A percentile compares a stretch with the other conserved stretches of the same genome.
Conservation (phyloP, 2,888 invertebrate genomes). For the Pseudoips prasinana region DNA sequence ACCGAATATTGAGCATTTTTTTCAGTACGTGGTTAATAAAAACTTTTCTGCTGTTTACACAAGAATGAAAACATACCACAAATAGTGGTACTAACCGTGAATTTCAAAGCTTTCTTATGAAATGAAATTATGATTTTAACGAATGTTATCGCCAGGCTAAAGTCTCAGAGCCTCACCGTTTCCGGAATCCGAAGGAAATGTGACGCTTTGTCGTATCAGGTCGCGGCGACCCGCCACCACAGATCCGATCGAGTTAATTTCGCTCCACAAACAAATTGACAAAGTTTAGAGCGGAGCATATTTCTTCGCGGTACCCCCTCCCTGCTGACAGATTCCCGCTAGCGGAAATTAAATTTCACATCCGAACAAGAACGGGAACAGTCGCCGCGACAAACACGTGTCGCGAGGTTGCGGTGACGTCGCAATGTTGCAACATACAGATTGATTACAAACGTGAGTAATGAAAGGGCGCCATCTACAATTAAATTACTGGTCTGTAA, state of each 20-base stretch:
- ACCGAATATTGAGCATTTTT: too few relatives aligned
- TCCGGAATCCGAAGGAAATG: slow-evolving; percentile 47
- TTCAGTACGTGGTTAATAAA: too few relatives aligned
- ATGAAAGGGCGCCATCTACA: too few relatives aligned
- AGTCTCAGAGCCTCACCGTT: too few relatives aligned
- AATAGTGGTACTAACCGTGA: too few relatives aligned
- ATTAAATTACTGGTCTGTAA: too few relatives aligned
- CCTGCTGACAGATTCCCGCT: slow-evolving; percentile 72
- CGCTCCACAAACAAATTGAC: slow-evolving; percentile 82
- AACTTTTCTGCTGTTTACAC: too few relatives aligned
- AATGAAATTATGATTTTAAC: too few relatives aligned
- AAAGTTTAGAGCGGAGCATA: slow-evolving; percentile 81
- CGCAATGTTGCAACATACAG: slow-evolving; percentile 37
- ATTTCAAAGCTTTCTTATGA: too few relatives aligned
- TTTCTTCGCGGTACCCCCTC: slow-evolving; percentile 67
- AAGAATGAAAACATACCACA: too few relatives aligned
- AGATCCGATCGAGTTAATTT: slow-evolving; percentile 83
- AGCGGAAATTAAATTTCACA: slow-evolving; percentile 82
- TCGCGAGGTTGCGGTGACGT: slow-evolving; percentile 38
- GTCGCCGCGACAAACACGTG: slow-evolving; percentile 69
- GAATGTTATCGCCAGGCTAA: too few relatives aligned
- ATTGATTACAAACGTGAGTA: slow-evolving; percentile 62
- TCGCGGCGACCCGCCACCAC: slow-evolving; percentile 59
- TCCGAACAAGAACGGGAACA: slow-evolving; percentile 75
- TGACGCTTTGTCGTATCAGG: slow-evolving; percentile 59